Evolutionary conservation across 2,888 invertebrate species (phyloP).

Genomic region (Alviniconcha strummeri): DNA sequence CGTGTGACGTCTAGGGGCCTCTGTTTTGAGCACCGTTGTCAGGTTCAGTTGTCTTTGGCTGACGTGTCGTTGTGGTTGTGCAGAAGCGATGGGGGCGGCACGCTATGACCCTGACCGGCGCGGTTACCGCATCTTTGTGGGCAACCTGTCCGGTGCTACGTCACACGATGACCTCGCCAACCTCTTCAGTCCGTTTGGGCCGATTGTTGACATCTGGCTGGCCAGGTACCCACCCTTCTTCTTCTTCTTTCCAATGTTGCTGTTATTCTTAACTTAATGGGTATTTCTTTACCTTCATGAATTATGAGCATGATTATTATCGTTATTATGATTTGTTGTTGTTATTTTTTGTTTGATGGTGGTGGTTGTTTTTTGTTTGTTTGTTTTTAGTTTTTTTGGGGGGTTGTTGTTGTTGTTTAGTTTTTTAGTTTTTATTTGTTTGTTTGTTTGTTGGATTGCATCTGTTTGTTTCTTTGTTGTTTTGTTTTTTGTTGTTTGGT

Average conservation of each 20-base stretch:
- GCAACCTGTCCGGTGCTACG: constrained; percentile 22
- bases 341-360: neutral
- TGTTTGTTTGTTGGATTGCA: no score
- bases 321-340: neutral
- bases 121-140: constrained; percentile 33
- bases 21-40: no score
- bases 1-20: no score
- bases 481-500: no score
- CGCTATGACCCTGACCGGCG: constrained; percentile 30
- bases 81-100: neutral
- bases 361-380: no score
- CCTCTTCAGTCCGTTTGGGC: constrained; percentile 23
- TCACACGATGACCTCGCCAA: constrained; percentile 29
- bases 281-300: neutral
- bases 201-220: constrained; percentile 36
- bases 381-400: no score
- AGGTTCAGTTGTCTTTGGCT: no score
- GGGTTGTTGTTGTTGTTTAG: no score
- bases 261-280: neutral
- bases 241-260: neutral
- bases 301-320: neutral
- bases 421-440: no score
- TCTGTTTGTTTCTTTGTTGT: no score
- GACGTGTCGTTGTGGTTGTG: no score
- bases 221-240: constrained; percentile 9